Evolutionary conservation across 2,888 invertebrate genomes (phyloP).

Genomic region (Mythimna pallens): DNA sequence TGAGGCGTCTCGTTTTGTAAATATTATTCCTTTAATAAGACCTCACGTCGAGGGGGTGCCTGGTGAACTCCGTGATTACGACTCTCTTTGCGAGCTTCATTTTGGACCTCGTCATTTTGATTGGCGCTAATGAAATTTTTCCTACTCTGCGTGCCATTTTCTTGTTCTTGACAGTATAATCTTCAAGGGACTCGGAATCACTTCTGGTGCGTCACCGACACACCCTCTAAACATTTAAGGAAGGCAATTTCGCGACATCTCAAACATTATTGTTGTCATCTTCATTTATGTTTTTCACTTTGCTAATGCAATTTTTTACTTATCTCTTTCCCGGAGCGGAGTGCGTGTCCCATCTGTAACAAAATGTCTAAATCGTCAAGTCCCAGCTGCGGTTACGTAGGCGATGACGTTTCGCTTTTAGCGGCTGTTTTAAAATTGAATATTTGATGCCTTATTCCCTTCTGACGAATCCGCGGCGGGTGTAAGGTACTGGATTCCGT

Average conservation of each 20-base stretch:
- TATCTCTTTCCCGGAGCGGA: constrained; percentile 83
- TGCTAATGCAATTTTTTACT: constrained; percentile 89
- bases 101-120: constrained; percentile 91
- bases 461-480: constrained; percentile 87
- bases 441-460: constrained; percentile 90
- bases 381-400: constrained; percentile 88
- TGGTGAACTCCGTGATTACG: constrained; percentile 90
- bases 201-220: constrained; percentile 83
- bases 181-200: constrained; percentile 83
- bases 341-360: constrained; percentile 90
- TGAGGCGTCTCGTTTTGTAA: constrained; percentile 91
- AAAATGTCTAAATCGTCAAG: constrained; percentile 89
- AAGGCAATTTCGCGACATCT: constrained; percentile 82
- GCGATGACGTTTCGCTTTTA: constrained; percentile 91
- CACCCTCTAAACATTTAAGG: constrained; percentile 85
- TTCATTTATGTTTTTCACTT: constrained; percentile 88
- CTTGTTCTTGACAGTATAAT: constrained; percentile 90
- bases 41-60: constrained; percentile 90
- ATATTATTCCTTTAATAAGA: constrained; percentile 91
- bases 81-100: constrained; percentile 90
- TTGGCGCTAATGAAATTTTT: constrained; percentile 91
- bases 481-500: constrained; percentile 80
- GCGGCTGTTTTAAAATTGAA: constrained; percentile 91
- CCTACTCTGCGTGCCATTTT: constrained; percentile 86
- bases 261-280: constrained; percentile 84